Base-by-base conservation (phyloP, 1,140 invertebrate species). In the Scaptodrosophila lebanonensis region DNA sequence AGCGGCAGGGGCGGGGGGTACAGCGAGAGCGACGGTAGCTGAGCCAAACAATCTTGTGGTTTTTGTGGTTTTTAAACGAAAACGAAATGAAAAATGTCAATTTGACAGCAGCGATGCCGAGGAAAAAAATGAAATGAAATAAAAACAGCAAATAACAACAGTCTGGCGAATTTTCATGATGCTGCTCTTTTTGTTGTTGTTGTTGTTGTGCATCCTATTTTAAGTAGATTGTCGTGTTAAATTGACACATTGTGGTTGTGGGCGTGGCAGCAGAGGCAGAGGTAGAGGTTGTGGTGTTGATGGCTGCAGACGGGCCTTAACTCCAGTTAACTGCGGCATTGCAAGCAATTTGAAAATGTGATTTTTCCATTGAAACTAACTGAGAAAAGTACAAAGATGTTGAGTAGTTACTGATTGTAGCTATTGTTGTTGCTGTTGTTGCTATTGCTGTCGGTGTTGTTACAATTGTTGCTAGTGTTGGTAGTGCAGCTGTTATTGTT, bases 41-140 rank as follows among this genome's bases (percentile, higher is more conserved):
- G 72, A 70, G 71, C 77, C 72, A 76, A 75, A 70, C 71, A 76
- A 76, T 76, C 62, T 76, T 66, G 44, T 61, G 52, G 71, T 58
- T 66, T 57, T 62, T 62, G 63, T 57, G 63, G 63, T 59, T 76
- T 66, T 76, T 58, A 62, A 56, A 65, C 51, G 54, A 65, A 67
- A 67, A 65, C 48, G 65, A 60, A 75, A 75, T 45, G 65, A 60
- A 75, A 75, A 75, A 66, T 71, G 71, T 75, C 71, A 76, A 70
- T 52, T 58, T 76, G 71, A 76, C 71, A 66, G 61, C 27, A 45
- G 50, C 47, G 63, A 65, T 50, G 38, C 39, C 8, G 33, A 32
- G 32, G 45, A 47, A 16, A 16, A 17, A 22, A 13, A 18, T 20
- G 38, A 12, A 40, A 27, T 20, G 18, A 29, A 52, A 16, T 7